These are phyloP conservation scores for Dendrocincla tyrannina DNA, from an alignment of 2,797 vertebrate species.

Conservation along the genomic window DNA sequence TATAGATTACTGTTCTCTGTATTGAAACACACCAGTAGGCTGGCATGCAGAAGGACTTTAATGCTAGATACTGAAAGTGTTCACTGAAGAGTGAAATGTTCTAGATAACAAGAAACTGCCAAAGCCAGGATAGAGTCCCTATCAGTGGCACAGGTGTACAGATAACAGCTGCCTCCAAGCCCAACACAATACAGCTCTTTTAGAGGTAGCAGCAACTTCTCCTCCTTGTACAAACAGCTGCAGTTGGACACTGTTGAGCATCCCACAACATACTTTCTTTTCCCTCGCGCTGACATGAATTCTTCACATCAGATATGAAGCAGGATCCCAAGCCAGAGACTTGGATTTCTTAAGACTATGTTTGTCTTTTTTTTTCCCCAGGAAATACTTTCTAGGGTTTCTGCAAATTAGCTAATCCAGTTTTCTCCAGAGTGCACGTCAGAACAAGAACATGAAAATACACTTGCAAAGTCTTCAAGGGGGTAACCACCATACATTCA, in stretches of 20 bases:
- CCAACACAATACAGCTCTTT: neutral
- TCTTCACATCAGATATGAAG: neutral
- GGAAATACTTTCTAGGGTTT: neutral
- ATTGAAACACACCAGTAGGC: neutral
- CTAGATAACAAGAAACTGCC: neutral
- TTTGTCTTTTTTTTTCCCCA: neutral
- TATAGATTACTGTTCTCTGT: neutral
- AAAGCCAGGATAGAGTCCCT: neutral
- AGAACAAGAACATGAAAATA: neutral
- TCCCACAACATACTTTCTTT: neutral
- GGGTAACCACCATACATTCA: neutral
- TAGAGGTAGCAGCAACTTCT: neutral
- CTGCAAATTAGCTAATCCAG: neutral
- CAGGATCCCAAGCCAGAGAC: neutral
- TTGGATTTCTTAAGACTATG: neutral
- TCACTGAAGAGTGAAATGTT: neutral
- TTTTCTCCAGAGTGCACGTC: neutral
- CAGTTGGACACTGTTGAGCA: neutral
- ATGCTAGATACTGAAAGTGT: neutral
- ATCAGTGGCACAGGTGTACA: neutral
- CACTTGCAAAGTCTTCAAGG: neutral
- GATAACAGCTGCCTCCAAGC: neutral
- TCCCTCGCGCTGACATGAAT: neutral
- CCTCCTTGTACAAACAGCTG: neutral
- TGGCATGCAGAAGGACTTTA: neutral